These are phyloP conservation scores for Megaceryle alcyon DNA, from an alignment of 2,797 vertebrate genomes.

Conservation along the genomic window DNA sequence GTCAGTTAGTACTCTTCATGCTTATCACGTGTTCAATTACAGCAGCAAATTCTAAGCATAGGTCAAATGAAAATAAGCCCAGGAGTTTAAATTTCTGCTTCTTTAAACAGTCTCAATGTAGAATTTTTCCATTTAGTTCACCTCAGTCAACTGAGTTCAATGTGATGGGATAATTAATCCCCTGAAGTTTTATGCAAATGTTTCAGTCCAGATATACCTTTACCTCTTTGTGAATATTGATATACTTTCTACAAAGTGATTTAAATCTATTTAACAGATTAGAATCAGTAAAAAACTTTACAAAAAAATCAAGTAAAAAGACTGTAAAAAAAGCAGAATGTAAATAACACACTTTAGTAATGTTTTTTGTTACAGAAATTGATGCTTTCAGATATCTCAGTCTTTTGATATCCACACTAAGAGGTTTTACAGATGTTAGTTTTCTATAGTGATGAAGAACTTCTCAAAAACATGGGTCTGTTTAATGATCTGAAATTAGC, in stretches of 20 bases:
- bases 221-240: neutral
- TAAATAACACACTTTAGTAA: neutral
- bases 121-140: constrained; percentile 66
- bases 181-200: constrained; percentile 26
- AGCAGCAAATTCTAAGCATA: constrained; percentile 66
- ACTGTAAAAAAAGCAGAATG: neutral
- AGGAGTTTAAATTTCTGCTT: constrained; percentile 59
- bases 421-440: neutral
- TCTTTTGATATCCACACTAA: neutral
- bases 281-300: neutral
- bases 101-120: constrained; percentile 67
- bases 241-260: neutral
- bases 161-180: constrained; percentile 12
- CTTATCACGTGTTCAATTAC: constrained; percentile 41
- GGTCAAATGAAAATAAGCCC: constrained; percentile 67
- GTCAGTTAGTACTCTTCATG: constrained; percentile 44
- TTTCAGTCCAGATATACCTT: neutral
- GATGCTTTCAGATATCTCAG: neutral
- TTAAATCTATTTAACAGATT: neutral
- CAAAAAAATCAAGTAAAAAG: neutral
- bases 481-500: neutral
- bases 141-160: constrained; percentile 40
- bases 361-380: neutral
- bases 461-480: neutral
- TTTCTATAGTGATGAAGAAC: neutral